Evolutionary conservation across 2,888 invertebrate genomes (phyloP), one percentile per base, ranked within the genome.

Genomic region (Endotricha flammealis): DNA sequence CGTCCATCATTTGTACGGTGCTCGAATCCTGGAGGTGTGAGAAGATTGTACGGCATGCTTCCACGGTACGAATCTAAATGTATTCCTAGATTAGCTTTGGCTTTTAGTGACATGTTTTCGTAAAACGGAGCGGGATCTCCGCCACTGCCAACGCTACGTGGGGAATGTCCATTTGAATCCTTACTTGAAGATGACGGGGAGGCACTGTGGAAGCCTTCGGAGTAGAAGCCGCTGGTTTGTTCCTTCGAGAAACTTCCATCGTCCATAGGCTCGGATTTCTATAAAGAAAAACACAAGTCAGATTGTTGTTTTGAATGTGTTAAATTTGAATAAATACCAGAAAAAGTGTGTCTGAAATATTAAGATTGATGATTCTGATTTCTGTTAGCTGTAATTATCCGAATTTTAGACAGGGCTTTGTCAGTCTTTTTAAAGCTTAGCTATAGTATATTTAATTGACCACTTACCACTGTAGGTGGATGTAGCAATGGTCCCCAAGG

Each of bases 11-110:
- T 65, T 23, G 58, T 48, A 13, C 80, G 67, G 0, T 65, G 55
- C 22, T 88, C 88, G 25, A 89, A 85, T 4, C 89, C 89, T 0
- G 91, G 91, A 0, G 91, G 91, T 4, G 91, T 91, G 22, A 91
- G 76, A 0, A 90, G 83, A 53, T 83, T 90, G 54, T 90, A 90
- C 0, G 89, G 89, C 27, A 89, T 50, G 6, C 82, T 74, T 40
- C 81, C 77, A 36, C 79, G 79, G 48, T 70, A 82, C 0, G 76
- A 59, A 4, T 83, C 79, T 14, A 85, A 49, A 36, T 83, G 85
- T 70, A 78, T 70, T 31, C 81, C 82, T 1, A 83, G 64, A 42
- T 86, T 83, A 0, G 83, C 75, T 53, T 81, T 83, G 2, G 83
- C 83, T 55, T 82, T 83, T 1, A 83, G 62, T 0, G 79, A 53